Percentiles rank a stretch among this genome's conserved stretches.
Conservation (phyloP, 2,888 invertebrate species). For the Noctua janthe region DNA sequence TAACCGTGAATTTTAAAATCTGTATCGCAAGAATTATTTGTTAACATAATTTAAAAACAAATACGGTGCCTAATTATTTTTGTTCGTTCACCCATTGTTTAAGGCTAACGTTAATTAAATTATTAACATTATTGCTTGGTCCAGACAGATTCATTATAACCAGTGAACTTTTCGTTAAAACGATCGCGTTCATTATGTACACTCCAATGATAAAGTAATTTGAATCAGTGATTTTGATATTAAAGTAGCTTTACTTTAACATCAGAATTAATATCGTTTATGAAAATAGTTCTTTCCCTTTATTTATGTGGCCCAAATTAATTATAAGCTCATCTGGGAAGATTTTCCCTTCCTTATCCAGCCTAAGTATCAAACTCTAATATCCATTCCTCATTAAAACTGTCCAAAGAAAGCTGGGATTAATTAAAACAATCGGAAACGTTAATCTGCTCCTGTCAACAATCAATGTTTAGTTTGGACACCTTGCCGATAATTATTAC, state of each 20-base stretch:
- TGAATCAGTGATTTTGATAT: not conserved
- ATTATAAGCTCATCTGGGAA: not conserved
- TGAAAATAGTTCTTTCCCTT: not conserved
- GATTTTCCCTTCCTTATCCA: not conserved
- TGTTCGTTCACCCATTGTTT: not conserved
- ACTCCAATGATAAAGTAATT: not conserved
- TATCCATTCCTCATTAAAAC: slow-evolving; percentile 4
- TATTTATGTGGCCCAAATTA: not conserved
- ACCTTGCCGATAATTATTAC: slow-evolving; percentile 26
- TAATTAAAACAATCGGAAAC: slow-evolving; percentile 16
- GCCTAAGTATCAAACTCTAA: slow-evolving; percentile 1
- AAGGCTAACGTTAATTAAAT: not conserved
- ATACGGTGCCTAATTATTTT: not conserved
- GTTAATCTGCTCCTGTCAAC: not conserved
- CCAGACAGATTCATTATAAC: not conserved
- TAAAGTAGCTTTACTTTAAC: not conserved
- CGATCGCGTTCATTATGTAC: not conserved
- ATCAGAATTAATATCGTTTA: not conserved
- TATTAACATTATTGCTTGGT: not conserved
- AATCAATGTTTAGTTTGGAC: slow-evolving; percentile 10
- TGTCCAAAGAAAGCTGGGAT: not conserved
- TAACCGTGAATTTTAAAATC: not conserved
- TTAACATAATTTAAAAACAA: not conserved
- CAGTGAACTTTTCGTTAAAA: slow-evolving; percentile 8
- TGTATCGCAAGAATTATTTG: not conserved